Evolutionary conservation across 1,140 invertebrate genomes (phyloP).

Genomic region (Cheumatopsyche charites): DNA sequence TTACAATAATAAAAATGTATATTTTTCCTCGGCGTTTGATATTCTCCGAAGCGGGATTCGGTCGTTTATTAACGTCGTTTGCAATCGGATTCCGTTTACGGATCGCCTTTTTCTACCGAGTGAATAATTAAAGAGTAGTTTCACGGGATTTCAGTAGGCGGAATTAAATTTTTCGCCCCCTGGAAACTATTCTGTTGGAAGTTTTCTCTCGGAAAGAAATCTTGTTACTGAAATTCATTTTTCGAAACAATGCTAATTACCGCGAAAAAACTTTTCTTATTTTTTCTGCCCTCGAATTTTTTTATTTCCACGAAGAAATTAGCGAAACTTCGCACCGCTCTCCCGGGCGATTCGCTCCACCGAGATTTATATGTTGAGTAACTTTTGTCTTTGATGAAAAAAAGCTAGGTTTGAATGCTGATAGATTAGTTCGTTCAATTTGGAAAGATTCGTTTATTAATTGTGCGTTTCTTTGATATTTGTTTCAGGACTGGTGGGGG

Average conservation of each 20-base stretch:
- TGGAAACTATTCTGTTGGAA: slow-evolving; percentile 1
- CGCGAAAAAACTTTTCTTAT: slow-evolving; percentile 1
- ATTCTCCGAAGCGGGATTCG: not conserved
- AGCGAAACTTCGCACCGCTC: too few species aligned
- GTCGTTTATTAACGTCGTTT: slow-evolving; percentile 17
- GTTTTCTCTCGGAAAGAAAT: slow-evolving; percentile 6
- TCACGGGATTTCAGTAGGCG: not conserved
- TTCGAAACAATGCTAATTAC: slow-evolving; percentile 28
- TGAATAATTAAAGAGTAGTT: slow-evolving; percentile 8
- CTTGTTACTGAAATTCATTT: slow-evolving; percentile 21
- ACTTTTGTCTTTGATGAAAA: too few species aligned
- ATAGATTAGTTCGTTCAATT: too few species aligned
- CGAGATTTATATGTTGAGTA: too few species aligned
- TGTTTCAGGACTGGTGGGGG: slow-evolving; percentile 70
- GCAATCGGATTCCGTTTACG: slow-evolving; percentile 3
- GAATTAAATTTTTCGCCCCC: slow-evolving; percentile 6
- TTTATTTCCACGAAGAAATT: too few species aligned
- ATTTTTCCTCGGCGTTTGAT: not conserved
- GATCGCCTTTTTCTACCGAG: not conserved
- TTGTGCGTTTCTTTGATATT: slow-evolving; percentile 44
- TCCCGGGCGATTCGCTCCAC: too few species aligned
- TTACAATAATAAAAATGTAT: too few species aligned
- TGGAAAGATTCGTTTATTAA: not conserved
- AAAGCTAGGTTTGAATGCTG: too few species aligned
- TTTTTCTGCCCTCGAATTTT: not conserved